These are phyloP conservation scores for Calliphora vicina DNA, from an alignment of 1,140 invertebrate genomes.

Conservation along the genomic window DNA sequence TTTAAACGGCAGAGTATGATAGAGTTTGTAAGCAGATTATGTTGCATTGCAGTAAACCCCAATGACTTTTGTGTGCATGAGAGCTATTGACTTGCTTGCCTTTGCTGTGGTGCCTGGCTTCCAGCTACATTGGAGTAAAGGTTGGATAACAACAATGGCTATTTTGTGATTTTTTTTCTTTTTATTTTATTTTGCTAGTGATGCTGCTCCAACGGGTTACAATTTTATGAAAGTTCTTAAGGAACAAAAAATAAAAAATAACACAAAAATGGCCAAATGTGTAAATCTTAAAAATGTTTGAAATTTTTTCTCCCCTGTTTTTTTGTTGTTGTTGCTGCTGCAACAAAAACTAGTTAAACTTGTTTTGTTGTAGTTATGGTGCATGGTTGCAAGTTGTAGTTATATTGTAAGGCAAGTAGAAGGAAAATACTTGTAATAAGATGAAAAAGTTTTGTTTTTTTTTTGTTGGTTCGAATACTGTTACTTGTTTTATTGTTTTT, in stretches of 20 bases:
- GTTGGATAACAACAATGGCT: neutral
- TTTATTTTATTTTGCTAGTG: too few species aligned
- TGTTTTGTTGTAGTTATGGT: neutral
- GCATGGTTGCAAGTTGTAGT: too few species aligned
- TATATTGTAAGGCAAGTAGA: too few species aligned
- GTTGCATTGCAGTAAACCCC: neutral
- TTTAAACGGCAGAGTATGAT: neutral
- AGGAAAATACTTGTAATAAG: too few species aligned
- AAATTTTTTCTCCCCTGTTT: neutral
- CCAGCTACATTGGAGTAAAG: too few species aligned
- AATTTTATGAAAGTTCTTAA: neutral
- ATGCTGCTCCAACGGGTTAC: too few species aligned
- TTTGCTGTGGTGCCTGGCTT: neutral
- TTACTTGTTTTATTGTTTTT: too few species aligned
- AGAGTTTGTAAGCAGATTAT: neutral
- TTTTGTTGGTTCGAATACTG: too few species aligned
- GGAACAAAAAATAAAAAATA: too few species aligned
- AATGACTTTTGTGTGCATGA: neutral
- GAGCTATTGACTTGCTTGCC: neutral
- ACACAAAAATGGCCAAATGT: neutral
- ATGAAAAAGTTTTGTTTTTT: too few species aligned
- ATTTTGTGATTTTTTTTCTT: too few species aligned
- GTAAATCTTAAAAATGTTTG: neutral
- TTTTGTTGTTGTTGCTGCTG: too few species aligned
- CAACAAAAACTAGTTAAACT: neutral